Conservation (phyloP, 2,797 vertebrate species). For the Mareca penelope region DNA sequence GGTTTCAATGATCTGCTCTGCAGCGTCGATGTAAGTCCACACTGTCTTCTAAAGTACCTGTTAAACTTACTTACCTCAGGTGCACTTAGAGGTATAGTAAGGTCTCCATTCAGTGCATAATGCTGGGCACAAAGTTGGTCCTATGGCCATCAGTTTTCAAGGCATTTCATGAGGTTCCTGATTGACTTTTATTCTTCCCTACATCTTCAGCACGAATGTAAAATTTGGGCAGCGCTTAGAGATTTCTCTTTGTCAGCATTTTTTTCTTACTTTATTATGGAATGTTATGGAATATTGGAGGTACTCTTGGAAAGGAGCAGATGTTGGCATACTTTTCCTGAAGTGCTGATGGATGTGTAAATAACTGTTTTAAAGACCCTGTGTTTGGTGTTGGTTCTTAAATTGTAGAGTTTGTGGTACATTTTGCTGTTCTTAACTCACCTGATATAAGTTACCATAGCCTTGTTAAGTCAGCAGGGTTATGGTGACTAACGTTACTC, state of each 20-base stretch:
- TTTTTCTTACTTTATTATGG: neutral
- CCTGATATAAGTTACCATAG: neutral
- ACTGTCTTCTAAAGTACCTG: neutral
- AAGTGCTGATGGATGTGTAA: neutral
- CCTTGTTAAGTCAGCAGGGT: neutral
- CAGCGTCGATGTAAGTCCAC: slow-evolving; percentile 77
- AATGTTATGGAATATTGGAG: neutral
- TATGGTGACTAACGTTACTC: neutral
- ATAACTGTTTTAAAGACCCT: neutral
- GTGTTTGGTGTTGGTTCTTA: neutral
- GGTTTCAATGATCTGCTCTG: slow-evolving; percentile 81
- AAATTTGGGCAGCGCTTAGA: neutral
- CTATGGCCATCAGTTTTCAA: neutral
- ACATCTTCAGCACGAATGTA: neutral
- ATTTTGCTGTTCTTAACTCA: neutral
- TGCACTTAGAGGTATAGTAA: fast-evolving
- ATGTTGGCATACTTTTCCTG: fast-evolving
- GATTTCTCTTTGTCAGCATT: neutral
- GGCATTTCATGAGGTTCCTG: neutral
- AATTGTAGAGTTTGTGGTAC: neutral
- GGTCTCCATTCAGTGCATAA: neutral
- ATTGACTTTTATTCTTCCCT: neutral
- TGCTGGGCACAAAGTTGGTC: neutral
- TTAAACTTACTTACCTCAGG: fast-evolving
- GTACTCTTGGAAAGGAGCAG: neutral